phyloP scores from a whole-genome alignment of 1,140 invertebrate genomes.

The Drosophila punjabiensis region DNA sequence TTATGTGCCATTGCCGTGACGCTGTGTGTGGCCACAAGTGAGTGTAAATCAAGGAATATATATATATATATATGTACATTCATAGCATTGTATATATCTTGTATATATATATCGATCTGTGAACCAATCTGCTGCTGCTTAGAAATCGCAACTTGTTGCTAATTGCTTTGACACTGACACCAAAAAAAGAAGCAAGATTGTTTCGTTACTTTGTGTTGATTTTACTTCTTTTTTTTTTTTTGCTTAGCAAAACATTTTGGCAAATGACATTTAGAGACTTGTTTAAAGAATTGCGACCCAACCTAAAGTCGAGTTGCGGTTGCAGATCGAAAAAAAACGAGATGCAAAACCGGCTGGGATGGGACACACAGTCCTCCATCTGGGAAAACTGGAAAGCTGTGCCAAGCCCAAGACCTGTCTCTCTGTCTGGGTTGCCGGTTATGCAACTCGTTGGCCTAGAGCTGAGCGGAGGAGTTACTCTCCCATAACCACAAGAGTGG shows the following conservation, averaged over 20 bases:
- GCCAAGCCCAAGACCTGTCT: conserved; percentile 22
- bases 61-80: background rate
- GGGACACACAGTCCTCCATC: conserved; percentile 11
- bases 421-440: conserved; percentile 16
- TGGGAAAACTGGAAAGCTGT: conserved; percentile 36
- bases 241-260: conserved; percentile 12
- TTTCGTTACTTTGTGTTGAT: background rate
- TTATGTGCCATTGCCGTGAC: conserved; percentile 76
- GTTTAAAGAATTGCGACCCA: conserved; percentile 14
- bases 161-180: conserved; percentile 74
- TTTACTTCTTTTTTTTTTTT: background rate
- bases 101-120: conserved; percentile 15
- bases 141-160: conserved; percentile 59
- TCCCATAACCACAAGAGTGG: conserved; percentile 2
- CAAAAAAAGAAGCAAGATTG: conserved; percentile 28
- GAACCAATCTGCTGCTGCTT: conserved; percentile 1
- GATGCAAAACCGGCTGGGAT: conserved; percentile 38
- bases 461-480: conserved; percentile 19
- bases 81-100: background rate
- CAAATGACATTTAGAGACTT: conserved; percentile 39
- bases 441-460: conserved; percentile 28
- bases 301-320: conserved; percentile 8
- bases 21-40: conserved; percentile 79
- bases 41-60: conserved; percentile 57
- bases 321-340: conserved; percentile 19